phyloP scores from a whole-genome alignment of 2,888 invertebrate genomes.

The Cephus spinipes region DNA sequence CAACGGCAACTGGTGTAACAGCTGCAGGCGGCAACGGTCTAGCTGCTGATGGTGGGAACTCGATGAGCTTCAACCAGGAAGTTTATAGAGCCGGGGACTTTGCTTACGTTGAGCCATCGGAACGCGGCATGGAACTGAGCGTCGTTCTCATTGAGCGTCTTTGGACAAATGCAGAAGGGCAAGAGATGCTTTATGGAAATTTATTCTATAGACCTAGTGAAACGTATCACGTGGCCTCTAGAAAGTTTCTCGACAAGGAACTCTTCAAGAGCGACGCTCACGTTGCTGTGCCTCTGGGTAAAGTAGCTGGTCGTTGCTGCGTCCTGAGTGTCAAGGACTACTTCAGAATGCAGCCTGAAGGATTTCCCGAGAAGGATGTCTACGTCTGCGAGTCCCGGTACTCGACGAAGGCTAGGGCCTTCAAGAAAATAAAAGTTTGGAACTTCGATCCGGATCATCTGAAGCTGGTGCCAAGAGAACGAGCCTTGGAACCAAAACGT shows the following conservation, averaged over 20 bases:
- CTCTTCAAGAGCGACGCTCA: slow-evolving; percentile 95
- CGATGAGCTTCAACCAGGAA: slow-evolving; percentile 81
- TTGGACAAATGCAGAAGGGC: slow-evolving; percentile 85
- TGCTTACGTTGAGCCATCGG: slow-evolving; percentile 85
- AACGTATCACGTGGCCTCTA: slow-evolving; percentile 94
- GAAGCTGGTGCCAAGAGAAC: slow-evolving; percentile 76
- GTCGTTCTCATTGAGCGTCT: slow-evolving; percentile 91
- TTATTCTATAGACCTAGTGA: slow-evolving; percentile 93
- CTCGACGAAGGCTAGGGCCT: slow-evolving; percentile 84
- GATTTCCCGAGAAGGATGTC: slow-evolving; percentile 91
- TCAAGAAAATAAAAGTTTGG: slow-evolving; percentile 94
- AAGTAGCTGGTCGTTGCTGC: slow-evolving; percentile 89
- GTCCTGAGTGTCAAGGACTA: slow-evolving; percentile 96
- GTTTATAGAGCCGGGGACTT: slow-evolving; percentile 89
- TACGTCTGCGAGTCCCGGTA: slow-evolving; percentile 98
- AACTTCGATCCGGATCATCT: slow-evolving; percentile 74
- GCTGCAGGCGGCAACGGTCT: neutral
- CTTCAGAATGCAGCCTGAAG: slow-evolving; percentile 88
- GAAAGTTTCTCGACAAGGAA: slow-evolving; percentile 96
- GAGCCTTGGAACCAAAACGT: slow-evolving; percentile 84
- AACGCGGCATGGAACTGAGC: slow-evolving; percentile 76
- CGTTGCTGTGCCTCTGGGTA: slow-evolving; percentile 85
- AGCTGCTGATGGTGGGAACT: slow-evolving; percentile 68
- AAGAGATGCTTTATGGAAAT: slow-evolving; percentile 92
- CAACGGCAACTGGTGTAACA: neutral